Conservation (phyloP, 2,797 vertebrate species). For the Dendrocincla fuliginosa region DNA sequence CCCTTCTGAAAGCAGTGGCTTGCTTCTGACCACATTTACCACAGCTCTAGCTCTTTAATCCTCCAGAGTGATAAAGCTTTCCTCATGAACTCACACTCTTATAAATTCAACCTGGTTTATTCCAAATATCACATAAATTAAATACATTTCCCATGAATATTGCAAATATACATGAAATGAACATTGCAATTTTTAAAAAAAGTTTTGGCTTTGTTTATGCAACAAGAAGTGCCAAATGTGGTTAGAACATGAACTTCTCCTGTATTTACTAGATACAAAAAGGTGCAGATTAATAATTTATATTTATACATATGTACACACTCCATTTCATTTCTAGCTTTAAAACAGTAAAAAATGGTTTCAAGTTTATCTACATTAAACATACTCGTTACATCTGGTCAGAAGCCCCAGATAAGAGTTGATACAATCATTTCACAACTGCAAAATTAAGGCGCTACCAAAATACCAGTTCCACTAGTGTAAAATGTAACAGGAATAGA, state of each 20-base stretch:
- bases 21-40: accelerated
- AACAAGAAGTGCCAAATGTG: conserved; percentile 66
- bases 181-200: conserved; percentile 68
- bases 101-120: conserved; percentile 70
- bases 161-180: conserved; percentile 74
- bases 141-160: conserved; percentile 70
- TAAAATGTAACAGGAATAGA: conserved; percentile 51
- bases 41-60: background rate
- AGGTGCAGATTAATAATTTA: conserved; percentile 68
- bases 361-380: conserved; percentile 73
- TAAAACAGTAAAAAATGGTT: conserved; percentile 74
- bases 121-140: conserved; percentile 75
- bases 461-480: conserved; percentile 64
- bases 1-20: background rate
- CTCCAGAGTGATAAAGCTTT: background rate
- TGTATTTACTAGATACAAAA: conserved; percentile 71
- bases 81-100: background rate
- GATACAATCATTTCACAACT: conserved; percentile 73
- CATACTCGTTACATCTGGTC: conserved; percentile 66
- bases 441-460: conserved; percentile 73
- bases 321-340: conserved; percentile 56
- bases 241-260: conserved; percentile 66
- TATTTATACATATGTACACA: conserved; percentile 69
- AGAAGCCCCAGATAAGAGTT: conserved; percentile 70
- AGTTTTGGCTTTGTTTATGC: conserved; percentile 68